Conservation (phyloP, 2,888 invertebrate genomes). For the Sisyra terminalis region DNA sequence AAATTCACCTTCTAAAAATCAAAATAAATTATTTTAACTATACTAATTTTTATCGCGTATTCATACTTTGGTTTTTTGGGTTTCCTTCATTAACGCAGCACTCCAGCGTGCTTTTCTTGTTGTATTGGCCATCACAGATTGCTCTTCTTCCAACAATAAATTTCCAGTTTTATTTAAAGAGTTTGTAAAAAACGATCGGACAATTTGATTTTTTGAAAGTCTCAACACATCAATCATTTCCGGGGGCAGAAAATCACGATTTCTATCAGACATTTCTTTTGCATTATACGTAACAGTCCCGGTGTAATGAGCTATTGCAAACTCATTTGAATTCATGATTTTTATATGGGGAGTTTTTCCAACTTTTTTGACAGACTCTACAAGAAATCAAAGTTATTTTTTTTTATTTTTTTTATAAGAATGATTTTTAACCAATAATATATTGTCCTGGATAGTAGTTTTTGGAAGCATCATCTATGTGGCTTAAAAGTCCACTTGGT, state of each 20-base stretch:
- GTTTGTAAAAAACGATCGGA: constrained; percentile 66
- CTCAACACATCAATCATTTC: constrained; percentile 81
- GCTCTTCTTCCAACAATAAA: constrained; percentile 38
- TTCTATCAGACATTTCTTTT: constrained; percentile 71
- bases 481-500: constrained; percentile 64
- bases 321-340: constrained; percentile 44
- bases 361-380: constrained; percentile 38
- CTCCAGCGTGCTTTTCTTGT: constrained; percentile 27
- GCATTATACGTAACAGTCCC: constrained; percentile 76
- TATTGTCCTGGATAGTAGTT: constrained; percentile 50
- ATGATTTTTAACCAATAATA: constrained; percentile 42
- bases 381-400: constrained; percentile 11
- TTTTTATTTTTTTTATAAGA: background rate
- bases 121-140: constrained; percentile 11
- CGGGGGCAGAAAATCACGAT: constrained; percentile 78
- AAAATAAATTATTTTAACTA: background rate
- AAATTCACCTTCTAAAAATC: constrained; percentile 3
- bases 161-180: constrained; percentile 78
- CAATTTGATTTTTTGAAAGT: constrained; percentile 47
- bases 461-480: constrained; percentile 77
- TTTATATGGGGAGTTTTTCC: constrained; percentile 37
- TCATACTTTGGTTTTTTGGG: constrained; percentile 18
- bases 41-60: background rate
- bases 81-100: constrained; percentile 30
- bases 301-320: constrained; percentile 79